Base-by-base conservation (phyloP, 2,888 invertebrate species). In the Luperina nickerlii region DNA sequence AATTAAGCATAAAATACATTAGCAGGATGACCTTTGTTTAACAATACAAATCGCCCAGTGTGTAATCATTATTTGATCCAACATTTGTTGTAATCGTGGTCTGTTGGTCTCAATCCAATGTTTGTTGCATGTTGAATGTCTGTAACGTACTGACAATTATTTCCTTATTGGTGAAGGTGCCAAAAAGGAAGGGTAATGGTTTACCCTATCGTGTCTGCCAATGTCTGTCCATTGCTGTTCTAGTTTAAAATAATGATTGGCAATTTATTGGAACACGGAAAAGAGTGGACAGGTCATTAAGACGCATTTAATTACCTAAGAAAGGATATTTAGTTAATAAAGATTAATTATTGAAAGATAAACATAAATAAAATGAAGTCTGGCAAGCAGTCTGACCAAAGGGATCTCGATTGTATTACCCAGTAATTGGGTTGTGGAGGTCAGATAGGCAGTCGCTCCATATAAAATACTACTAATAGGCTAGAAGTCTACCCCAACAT, bases 121-220 rank as follows among this genome's bases (percentile, higher is more conserved):
- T 65, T 45, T 6, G 32, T 60, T 15, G 68, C 65, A 73, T 69
- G 76, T 72, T 66, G 54, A 67, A 67, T 63, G 27, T 42, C 65
- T 15, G 32, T 84, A 18, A 70, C 13, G 62, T 13, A n/a, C n/a
- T 71, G 1, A 57, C 32, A 74, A 69, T 68, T 78, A 84, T 86
- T 87, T 86, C 87, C 85, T 87, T 85, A 84, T 78, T 60, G 57
- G 70, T 57, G 66, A 76, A 67, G 82, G 75, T 82, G 87, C 87
- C 84, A 87, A 87, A 84, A 87, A 65, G 76, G 81, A 84, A 84
- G 81, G 80, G 62, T 74, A 78, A 67, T 65, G n/a, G 48, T 80
- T 83, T 85, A 82, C 72, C 71, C 38, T 75, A 71, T 76, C 27
- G 68, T 62, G 27, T 69, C 45, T 86, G 76, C 80, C 69, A 86